Base-by-base conservation (phyloP, 2,797 vertebrate genomes). In the Enteromius afrohamiltoni region DNA sequence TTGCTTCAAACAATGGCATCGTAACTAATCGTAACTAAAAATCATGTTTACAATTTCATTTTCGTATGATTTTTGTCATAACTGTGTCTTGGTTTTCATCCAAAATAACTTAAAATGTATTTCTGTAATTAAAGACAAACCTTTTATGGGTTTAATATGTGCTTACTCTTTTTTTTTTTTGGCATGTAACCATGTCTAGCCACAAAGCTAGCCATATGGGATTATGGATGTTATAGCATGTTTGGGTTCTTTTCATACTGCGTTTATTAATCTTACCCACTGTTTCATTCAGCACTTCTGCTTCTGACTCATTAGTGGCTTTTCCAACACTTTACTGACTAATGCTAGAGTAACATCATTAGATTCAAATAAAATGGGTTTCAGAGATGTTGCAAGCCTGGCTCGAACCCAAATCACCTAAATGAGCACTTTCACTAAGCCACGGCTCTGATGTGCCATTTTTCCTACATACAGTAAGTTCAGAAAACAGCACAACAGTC, bases 301-400 rank as follows among this genome's bases (percentile, higher is more conserved):
- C 17, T 8, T 67, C 65, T 40, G 16, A 37, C 31, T 67, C 9
- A 9, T 34, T 62, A 31, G 14, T 31, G 26, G 55, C 2, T 60
- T 17, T 31, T n/a, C 40, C 5, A 11, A 10, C 37, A 67, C 34
- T 69, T n/a, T 69, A 69, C n/a, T 69, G 37, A 69, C 9, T 69
- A 69, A 45, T 69, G 13, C 21, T 42, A 69, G 10, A 69, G 67
- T 21, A 69, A n/a, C 37, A 69, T 42, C 19, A 69, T 21, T 21
- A 69, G 6, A 6, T n/a, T 69, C 13, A 6, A 29, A 23, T 71
- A 29, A 23, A 71, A 49, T 29, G 9, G 16, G 17, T 73, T 51
- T 73, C 16, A 31, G 47, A 34, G 17, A 53, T 51, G 45, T 53
- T 74, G 70, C 69, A 51, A 73, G 70, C 70, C 26, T 21, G 9